Conservation (phyloP, 2,888 invertebrate genomes). For the Oxytorus armatus region DNA sequence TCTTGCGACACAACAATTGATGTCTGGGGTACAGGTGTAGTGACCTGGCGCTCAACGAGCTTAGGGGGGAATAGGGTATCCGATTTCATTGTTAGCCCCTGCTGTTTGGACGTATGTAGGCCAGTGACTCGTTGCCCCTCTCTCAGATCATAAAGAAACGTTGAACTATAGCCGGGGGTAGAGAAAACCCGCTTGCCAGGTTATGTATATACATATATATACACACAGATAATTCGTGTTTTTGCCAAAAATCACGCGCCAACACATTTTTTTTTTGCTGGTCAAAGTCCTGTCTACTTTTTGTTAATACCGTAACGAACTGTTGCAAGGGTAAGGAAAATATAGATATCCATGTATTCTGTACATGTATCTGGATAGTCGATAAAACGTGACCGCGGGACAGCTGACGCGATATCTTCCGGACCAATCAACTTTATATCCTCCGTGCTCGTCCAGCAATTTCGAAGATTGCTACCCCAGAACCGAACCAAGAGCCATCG, state of each 20-base stretch:
- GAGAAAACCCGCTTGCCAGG: neutral
- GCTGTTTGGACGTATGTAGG: no score
- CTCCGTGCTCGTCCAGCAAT: conserved; percentile 74
- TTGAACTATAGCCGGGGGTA: no score
- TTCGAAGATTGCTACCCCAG: conserved; percentile 74
- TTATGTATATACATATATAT: no score
- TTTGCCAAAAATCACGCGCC: neutral
- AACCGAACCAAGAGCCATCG: conserved; percentile 38
- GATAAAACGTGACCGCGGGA: conserved; percentile 71
- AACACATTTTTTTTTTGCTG: neutral
- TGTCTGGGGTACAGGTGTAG: neutral
- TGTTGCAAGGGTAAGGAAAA: no score
- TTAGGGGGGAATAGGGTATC: neutral
- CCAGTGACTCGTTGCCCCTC: no score
- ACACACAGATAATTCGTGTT: no score
- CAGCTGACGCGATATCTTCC: conserved; percentile 74
- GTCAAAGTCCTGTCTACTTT: neutral
- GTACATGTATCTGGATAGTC: conserved; percentile 49
- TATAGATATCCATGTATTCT: conserved; percentile 10
- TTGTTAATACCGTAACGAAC: no score
- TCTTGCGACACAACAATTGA: neutral
- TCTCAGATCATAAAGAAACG: no score
- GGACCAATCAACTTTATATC: conserved; percentile 76
- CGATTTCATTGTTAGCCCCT: conserved; percentile 1
- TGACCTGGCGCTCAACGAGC: neutral